phyloP scores from a whole-genome alignment of 2,888 invertebrate genomes.

The Tuta absoluta region DNA sequence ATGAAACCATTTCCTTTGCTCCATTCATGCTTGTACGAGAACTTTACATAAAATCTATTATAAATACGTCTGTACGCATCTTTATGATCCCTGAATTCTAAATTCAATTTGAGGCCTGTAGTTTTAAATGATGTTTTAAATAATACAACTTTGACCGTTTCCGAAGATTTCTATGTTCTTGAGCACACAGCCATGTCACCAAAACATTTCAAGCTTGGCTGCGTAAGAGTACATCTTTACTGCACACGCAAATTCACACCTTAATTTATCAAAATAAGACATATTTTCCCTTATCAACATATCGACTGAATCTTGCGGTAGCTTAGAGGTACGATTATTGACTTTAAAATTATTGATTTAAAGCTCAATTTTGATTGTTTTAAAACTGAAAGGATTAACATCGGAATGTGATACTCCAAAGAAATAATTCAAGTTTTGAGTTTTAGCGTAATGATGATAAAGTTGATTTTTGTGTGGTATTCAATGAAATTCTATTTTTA shows the following conservation, averaged over 20 bases:
- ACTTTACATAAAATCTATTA: too few relatives aligned
- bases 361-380: slow-evolving; percentile 40
- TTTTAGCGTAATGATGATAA: slow-evolving; percentile 32
- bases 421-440: slow-evolving; percentile 35
- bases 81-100: too few relatives aligned
- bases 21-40: too few relatives aligned
- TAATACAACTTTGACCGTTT: slow-evolving; percentile 38
- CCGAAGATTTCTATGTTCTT: slow-evolving; percentile 47
- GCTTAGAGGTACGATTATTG: slow-evolving; percentile 33
- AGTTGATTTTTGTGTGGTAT: slow-evolving; percentile 38
- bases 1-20: too few relatives aligned
- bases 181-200: slow-evolving; percentile 75
- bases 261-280: slow-evolving; percentile 39
- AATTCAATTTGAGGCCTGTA: too few relatives aligned
- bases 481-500: slow-evolving; percentile 58
- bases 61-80: too few relatives aligned
- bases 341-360: slow-evolving; percentile 36
- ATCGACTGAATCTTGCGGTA: slow-evolving; percentile 30
- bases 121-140: not conserved
- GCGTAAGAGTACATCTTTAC: slow-evolving; percentile 48
- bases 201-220: slow-evolving; percentile 77
- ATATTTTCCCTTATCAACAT: slow-evolving; percentile 47
- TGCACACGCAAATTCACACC: slow-evolving; percentile 39
- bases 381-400: slow-evolving; percentile 44
- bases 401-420: slow-evolving; percentile 45